phyloP scores from a whole-genome alignment of 2,888 invertebrate genomes.

The Acrobasis consociella region DNA sequence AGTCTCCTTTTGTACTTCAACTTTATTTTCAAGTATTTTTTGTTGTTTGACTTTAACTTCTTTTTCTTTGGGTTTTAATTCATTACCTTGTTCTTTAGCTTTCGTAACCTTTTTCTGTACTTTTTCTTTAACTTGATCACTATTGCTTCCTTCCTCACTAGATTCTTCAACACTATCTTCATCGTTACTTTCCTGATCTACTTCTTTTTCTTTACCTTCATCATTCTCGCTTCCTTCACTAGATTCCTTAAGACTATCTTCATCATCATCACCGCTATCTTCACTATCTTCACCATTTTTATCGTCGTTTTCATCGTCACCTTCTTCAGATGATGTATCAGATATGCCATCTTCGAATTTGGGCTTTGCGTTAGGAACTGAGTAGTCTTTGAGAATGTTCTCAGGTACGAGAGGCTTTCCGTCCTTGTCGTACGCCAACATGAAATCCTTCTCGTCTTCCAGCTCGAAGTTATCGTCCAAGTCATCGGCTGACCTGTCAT shows the following conservation, averaged over 20 bases:
- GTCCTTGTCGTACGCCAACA: conserved; percentile 77
- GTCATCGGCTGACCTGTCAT: conserved; percentile 91
- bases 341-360: conserved; percentile 70
- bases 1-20: not conserved
- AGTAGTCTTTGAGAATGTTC: conserved; percentile 63
- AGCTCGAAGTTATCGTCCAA: conserved; percentile 91
- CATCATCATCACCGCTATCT: conserved; percentile 21
- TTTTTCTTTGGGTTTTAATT: not conserved
- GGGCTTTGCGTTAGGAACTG: conserved; percentile 70
- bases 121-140: conserved; percentile 21
- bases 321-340: conserved; percentile 61
- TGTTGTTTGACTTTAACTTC: not conserved
- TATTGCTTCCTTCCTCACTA: conserved; percentile 44
- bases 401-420: conserved; percentile 73
- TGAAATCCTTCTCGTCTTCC: conserved; percentile 78
- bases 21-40: not conserved
- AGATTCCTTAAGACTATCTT: too few species aligned
- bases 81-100: not conserved
- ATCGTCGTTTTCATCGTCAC: conserved; percentile 70
- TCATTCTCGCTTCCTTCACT: conserved; percentile 40
- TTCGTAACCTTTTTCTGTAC: not conserved
- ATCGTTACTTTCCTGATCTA: conserved; percentile 29
- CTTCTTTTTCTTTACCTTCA: not conserved
- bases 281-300: conserved; percentile 52
- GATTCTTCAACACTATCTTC: conserved; percentile 40